These are phyloP conservation scores for Pelochelys cantorii DNA, from an alignment of 2,797 vertebrate species.

Conservation along the genomic window DNA sequence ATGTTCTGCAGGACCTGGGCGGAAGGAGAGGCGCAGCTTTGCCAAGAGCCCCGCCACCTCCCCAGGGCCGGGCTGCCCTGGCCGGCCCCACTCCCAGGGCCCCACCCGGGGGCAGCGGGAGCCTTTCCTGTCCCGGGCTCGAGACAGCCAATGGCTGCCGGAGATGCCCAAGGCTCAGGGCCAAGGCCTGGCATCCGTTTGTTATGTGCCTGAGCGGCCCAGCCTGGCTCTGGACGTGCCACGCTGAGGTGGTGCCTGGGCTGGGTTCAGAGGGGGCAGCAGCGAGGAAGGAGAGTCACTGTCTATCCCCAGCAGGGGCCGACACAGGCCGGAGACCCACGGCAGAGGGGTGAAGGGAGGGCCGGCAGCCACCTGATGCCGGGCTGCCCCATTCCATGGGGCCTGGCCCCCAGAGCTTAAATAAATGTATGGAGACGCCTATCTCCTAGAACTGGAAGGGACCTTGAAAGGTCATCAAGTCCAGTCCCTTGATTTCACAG, in stretches of 20 bases:
- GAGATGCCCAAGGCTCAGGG: rapidly evolving
- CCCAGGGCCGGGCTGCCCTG: rapidly evolving
- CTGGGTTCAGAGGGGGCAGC: background rate
- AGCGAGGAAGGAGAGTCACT: background rate
- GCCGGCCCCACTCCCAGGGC: background rate
- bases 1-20: constrained; percentile 92
- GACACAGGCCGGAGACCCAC: background rate
- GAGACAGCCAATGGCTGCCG: background rate
- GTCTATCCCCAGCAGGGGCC: background rate
- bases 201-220: background rate
- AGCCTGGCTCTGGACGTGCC: too few relatives aligned
- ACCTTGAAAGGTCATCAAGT: too few relatives aligned
- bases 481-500: too few relatives aligned
- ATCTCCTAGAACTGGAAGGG: too few relatives aligned
- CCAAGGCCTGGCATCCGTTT: background rate
- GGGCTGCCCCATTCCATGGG: background rate
- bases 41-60: background rate
- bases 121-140: too few relatives aligned
- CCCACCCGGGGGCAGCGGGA: background rate
- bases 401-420: background rate
- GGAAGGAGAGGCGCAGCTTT: background rate
- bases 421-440: too few relatives aligned
- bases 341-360: background rate
- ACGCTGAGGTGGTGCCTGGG: too few relatives aligned
- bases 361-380: background rate